phyloP scores from a whole-genome alignment of 2,888 invertebrate genomes.

The Phortica magna region DNA sequence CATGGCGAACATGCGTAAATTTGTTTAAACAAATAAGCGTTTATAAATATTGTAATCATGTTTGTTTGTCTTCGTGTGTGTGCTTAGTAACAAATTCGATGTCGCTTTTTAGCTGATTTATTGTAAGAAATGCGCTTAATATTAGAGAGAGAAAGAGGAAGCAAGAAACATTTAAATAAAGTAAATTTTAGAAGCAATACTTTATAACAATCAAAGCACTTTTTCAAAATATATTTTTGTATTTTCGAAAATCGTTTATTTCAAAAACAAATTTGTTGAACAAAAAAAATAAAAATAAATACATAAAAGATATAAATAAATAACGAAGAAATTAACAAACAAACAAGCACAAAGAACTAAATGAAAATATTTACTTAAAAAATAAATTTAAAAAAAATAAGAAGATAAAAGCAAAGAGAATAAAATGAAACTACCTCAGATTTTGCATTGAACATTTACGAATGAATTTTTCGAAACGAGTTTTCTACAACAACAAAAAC shows the following conservation, averaged over 20 bases:
- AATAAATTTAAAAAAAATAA: slow-evolving; percentile 38
- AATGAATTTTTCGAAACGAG: slow-evolving; percentile 65
- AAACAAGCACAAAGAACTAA: slow-evolving; percentile 40
- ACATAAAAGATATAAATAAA: neutral
- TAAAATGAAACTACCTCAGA: slow-evolving; percentile 68
- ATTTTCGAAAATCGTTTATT: neutral
- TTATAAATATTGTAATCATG: neutral
- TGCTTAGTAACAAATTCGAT: slow-evolving; percentile 13
- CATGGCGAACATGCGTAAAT: slow-evolving; percentile 34
- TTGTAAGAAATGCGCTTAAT: neutral
- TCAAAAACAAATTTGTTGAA: slow-evolving; percentile 9
- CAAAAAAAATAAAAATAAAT: neutral
- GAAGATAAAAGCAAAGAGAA: slow-evolving; percentile 58
- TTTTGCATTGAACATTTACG: slow-evolving; percentile 56
- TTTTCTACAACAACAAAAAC: slow-evolving; percentile 58
- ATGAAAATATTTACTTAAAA: slow-evolving; percentile 12
- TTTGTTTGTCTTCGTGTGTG: neutral
- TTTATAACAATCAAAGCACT: slow-evolving; percentile 48
- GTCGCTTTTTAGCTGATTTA: slow-evolving; percentile 21
- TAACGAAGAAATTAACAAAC: slow-evolving; percentile 31
- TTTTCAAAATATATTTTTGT: slow-evolving; percentile 4
- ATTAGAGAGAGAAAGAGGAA: neutral
- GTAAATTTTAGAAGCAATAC: slow-evolving; percentile 54
- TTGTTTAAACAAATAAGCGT: slow-evolving; percentile 40
- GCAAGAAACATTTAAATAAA: slow-evolving; percentile 22